These are phyloP conservation scores for Merodon equestris DNA, from an alignment of 2,888 invertebrate species.

Conservation along the genomic window DNA sequence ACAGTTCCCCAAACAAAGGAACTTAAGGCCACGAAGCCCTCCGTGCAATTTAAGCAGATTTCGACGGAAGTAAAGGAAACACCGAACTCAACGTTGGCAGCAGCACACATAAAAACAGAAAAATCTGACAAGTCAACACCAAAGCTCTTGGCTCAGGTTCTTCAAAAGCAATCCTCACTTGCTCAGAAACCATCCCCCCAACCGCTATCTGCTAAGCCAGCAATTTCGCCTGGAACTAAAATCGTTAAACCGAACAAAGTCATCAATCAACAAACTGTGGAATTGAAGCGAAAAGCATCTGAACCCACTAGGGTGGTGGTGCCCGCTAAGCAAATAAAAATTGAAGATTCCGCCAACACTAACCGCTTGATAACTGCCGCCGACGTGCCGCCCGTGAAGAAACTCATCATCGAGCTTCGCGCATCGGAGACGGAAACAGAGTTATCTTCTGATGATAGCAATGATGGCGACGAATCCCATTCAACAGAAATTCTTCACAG, in stretches of 20 bases:
- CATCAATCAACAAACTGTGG: conserved; percentile 72
- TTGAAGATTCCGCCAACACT: conserved; percentile 11
- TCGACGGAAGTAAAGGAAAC: too few relatives aligned
- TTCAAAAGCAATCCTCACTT: not conserved
- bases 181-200: not conserved
- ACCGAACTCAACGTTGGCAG: not conserved
- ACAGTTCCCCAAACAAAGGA: not conserved
- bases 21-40: not conserved
- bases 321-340: conserved; percentile 30
- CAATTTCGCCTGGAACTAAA: conserved; percentile 69
- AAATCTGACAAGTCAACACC: not conserved
- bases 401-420: conserved; percentile 73
- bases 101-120: not conserved
- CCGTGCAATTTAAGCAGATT: too few relatives aligned
- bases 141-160: too few relatives aligned
- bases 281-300: conserved; percentile 70
- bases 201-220: not conserved
- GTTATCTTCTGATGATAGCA: conserved; percentile 67
- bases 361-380: conserved; percentile 74
- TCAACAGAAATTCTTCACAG: conserved; percentile 24
- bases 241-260: conserved; percentile 77
- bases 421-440: conserved; percentile 72
- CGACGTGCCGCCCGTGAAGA: conserved; percentile 73
- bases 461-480: conserved; percentile 69
- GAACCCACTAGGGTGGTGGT: conserved; percentile 6